Base-by-base conservation (phyloP, 2,797 vertebrate genomes). In the Passerculus sandwichensis region DNA sequence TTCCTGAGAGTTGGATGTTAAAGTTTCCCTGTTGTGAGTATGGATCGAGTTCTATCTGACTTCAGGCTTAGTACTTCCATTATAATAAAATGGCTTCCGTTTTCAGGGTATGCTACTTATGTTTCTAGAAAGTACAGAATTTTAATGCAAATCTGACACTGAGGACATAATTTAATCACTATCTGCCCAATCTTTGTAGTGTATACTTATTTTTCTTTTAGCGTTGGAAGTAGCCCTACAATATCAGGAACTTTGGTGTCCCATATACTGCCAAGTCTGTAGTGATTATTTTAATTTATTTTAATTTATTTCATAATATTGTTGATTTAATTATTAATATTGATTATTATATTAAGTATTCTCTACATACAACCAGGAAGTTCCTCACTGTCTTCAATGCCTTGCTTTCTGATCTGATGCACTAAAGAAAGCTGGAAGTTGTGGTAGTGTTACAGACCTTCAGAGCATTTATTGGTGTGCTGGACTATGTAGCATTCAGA, bases 41-140 rank as follows among this genome's bases (percentile, higher is more conserved):
- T 30, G 15, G 38, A 4, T 42, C 0, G 0, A 61, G 6, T 42
- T 80, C 44, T 64, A 5, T 40, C 27, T 48, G 23, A 26, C 22
- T 77, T 79, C 12, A 57, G 48, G 6, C 11, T 66, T 67, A 14
- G 10, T 71, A 36, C 15, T 73, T 80, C 44, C 38, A 13, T 23
- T 65, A 0, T 17, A 48, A 17, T 51, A n/a, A 77, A 54, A 78
- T 69, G 12, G 3, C 30, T 11, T 59, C 45, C 54, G 15, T 86
- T 91, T 89, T 32, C 38, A 59, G 16, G 65, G 6, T 71, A 38
- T 40, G 26, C 13, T 71, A 9, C 15, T 81, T 50, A 15, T 0
- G 0, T 83, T 82, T 88, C n/a, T 44, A 40, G 21, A 36, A 85
- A 57, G 10, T 27, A 47, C 6, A 5, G 21, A 0, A 50, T 57